Conservation (phyloP, 2,888 invertebrate genomes). For the Microdon myrmicae region DNA sequence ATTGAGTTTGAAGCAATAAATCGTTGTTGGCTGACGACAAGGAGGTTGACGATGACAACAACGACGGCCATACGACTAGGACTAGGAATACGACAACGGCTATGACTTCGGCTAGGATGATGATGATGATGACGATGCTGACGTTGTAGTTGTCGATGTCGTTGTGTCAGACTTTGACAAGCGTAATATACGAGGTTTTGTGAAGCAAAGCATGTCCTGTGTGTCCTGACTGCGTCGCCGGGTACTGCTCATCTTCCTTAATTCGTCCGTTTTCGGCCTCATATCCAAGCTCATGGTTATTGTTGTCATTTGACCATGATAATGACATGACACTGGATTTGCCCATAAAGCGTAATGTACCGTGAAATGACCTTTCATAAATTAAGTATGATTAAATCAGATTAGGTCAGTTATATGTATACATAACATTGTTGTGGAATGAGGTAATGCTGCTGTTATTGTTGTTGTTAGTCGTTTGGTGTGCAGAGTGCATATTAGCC, state of each 20-base stretch:
- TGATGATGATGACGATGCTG: slow-evolving; percentile 2
- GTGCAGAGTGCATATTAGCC: too few species aligned
- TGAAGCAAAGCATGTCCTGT: slow-evolving; percentile 32
- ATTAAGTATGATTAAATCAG: slow-evolving; percentile 53
- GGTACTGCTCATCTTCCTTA: slow-evolving; percentile 24
- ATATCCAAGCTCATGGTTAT: slow-evolving; percentile 38
- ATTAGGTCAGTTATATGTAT: slow-evolving; percentile 50
- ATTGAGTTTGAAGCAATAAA: slow-evolving; percentile 46
- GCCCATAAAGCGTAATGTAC: slow-evolving; percentile 46
- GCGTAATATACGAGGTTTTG: slow-evolving; percentile 24
- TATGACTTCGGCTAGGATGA: background rate
- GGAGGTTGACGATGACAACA: slow-evolving; percentile 6
- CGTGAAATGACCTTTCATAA: slow-evolving; percentile 52
- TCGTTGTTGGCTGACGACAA: slow-evolving; percentile 18
- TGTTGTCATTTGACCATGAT: slow-evolving; percentile 50
- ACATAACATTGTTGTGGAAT: too few species aligned
- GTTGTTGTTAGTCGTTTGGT: slow-evolving; percentile 5
- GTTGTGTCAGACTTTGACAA: slow-evolving; percentile 18
- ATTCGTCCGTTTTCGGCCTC: slow-evolving; percentile 11
- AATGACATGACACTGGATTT: slow-evolving; percentile 52
- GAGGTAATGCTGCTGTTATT: slow-evolving; percentile 23
- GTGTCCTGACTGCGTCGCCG: slow-evolving; percentile 25
- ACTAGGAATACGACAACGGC: slow-evolving; percentile 9
- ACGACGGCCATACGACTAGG: slow-evolving; percentile 2
- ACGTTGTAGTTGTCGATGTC: background rate